Evolutionary conservation across 1,140 invertebrate species (phyloP), one percentile per base, ranked within the genome.

Genomic region (Habropoda laboriosa): DNA sequence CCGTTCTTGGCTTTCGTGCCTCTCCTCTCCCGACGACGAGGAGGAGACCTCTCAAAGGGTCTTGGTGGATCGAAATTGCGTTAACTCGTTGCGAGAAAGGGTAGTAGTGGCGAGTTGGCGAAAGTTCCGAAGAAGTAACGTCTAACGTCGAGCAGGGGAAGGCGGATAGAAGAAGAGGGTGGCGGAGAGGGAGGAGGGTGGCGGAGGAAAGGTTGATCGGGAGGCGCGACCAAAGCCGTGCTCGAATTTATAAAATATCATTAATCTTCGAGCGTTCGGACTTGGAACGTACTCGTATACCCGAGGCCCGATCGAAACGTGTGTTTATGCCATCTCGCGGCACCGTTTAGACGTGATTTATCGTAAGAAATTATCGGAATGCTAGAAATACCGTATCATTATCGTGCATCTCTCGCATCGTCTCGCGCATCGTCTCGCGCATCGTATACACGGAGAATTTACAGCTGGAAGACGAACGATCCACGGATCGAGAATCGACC

Each of bases 381-480:
- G 92, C 91, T 91, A 92, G 91, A 92, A 92, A 91, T 90, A 92
- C 90, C 84, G 87, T 92, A 90, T 93, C 86, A 92, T 92, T 92
- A 93, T 91, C 88, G 86, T 89, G 86, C 57, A 70, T 72, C 83
- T 72, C 83, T 76, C 66, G 75, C 80, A 64, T 78, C 73, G 77
- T 80, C 45, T 38, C 61, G 71, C 61, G 66, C 72, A 60, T 78
- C 73, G 77, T 80, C 45, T 38, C 61, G 71, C 61, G 66, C 72
- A 60, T n/a, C n/a, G n/a, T n/a, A n/a, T 70, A 68, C 64, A 53
- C 49, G 21, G 55, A 81, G 55, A 85, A 85, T 85, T 85, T 85
- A 85, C 78, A 84, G 63, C 83, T 72, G 32, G 61, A 32, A 24
- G 77, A 53, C 32, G 58, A 72, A 51, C 77, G 57, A 70, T 77